Evolutionary conservation across 2,888 invertebrate genomes (phyloP).

Genomic region (Cephus sareptanus): DNA sequence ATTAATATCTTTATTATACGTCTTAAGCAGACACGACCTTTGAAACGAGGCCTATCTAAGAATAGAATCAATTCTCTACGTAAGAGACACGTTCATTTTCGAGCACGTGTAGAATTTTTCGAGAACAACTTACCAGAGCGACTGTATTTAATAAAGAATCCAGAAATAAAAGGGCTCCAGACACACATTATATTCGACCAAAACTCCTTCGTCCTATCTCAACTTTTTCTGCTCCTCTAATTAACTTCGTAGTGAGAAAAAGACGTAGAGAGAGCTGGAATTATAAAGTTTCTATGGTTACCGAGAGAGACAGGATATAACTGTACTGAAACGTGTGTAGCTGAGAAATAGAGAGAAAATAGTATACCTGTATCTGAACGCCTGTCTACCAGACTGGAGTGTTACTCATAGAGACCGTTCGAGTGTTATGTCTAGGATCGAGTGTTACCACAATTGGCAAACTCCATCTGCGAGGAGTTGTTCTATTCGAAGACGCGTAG

Average conservation of each 20-base stretch:
- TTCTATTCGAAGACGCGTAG: not conserved
- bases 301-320: not conserved
- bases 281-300: not conserved
- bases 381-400: not conserved
- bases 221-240: slow-evolving; percentile 1
- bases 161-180: not conserved
- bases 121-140: not conserved
- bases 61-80: slow-evolving; percentile 17
- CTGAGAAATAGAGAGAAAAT: not conserved
- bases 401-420: not conserved
- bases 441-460: slow-evolving; percentile 2
- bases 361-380: not conserved
- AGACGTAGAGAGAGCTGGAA: not conserved
- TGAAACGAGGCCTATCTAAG: slow-evolving; percentile 11
- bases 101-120: not conserved
- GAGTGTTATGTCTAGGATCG: slow-evolving; percentile 4
- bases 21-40: not conserved
- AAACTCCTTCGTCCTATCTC: slow-evolving; percentile 8
- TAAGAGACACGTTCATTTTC: slow-evolving; percentile 1
- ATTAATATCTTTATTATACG: slow-evolving; percentile 28
- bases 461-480: not conserved
- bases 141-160: not conserved
- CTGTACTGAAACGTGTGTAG: not conserved
- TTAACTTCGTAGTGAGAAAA: not conserved
- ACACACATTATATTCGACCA: not conserved